Base-by-base conservation (phyloP, 1,140 invertebrate genomes). In the Anoplophora glabripennis region DNA sequence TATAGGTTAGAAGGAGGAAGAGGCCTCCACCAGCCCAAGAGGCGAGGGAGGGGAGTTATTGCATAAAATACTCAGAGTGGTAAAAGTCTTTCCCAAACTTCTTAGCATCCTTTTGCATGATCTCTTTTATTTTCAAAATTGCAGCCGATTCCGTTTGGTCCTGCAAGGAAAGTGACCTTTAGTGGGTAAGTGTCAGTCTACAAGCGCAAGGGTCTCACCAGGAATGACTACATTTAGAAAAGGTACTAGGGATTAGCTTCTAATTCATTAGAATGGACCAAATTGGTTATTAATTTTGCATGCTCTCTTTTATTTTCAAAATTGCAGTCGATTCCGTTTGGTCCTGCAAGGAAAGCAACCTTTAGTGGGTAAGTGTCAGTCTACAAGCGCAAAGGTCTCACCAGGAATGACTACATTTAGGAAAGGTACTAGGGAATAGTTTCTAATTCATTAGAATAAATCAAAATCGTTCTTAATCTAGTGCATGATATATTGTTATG, bases 41-140 rank as follows among this genome's bases (percentile, higher is more conserved):
- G 74, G 70, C 74, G 66, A 73, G 74, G 73, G 63, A 65, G 71
- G 69, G 65, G 66, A 74, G 69, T 87, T 89, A 93, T 87, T 90
- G 90, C 90, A 94, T 94, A 79, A 93, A 96, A 84, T 94, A 95
- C 81, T 96, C 93, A 73, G 92, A 90, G 80, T 95, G 93, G 79
- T 96, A 93, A 72, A 90, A 91, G 80, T 98, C 94, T 86, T 98
- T 98, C 83, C 98, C 95, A 84, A 98, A 98, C 81, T 94, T 90
- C 84, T 98, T 98, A 75, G 96, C 95, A 81, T 98, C 96, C 82
- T 98, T 95, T 81, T 98, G 95, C 95, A 98, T 98, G 84, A 92
- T 96, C 82, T 98, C 95, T 86, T 98, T 98, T 78, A 98, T 98
- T 86, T 98, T 98, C 79, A 98, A 85, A 81, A 98, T 98, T 83